phyloP scores from a whole-genome alignment of 2,888 invertebrate species.

The Tetheella fluctuosa region DNA sequence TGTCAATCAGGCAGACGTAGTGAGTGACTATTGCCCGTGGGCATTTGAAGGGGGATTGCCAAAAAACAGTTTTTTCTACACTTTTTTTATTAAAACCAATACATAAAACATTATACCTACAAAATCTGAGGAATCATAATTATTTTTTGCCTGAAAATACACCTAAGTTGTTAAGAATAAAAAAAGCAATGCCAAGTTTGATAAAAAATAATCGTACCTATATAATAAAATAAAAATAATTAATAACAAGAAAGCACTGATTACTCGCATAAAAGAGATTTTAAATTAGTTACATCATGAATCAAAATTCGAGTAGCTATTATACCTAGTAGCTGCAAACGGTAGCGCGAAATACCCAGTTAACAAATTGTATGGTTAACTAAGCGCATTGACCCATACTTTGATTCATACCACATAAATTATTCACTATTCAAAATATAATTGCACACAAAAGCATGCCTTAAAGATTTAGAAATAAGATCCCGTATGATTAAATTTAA shows the following conservation, averaged over 20 bases:
- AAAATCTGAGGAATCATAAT: too few relatives aligned
- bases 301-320: slow-evolving; percentile 14
- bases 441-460: background rate
- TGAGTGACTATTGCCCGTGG: too few relatives aligned
- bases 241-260: slow-evolving; percentile 4
- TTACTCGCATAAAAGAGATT: background rate
- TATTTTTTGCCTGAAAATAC: too few relatives aligned
- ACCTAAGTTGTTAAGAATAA: too few relatives aligned
- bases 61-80: too few relatives aligned
- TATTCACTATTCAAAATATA: slow-evolving; percentile 19
- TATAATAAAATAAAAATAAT: too few relatives aligned
- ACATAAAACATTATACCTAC: too few relatives aligned
- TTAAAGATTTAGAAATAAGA: background rate
- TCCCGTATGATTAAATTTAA: background rate
- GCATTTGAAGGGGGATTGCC: too few relatives aligned
- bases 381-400: slow-evolving; percentile 39
- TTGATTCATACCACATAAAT: slow-evolving; percentile 19
- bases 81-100: too few relatives aligned
- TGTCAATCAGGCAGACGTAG: too few relatives aligned
- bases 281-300: slow-evolving; percentile 14
- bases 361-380: slow-evolving; percentile 30
- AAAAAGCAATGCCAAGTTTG: background rate
- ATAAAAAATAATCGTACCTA: too few relatives aligned
- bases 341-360: slow-evolving; percentile 16
- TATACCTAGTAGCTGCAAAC: slow-evolving; percentile 11